phyloP scores from a whole-genome alignment of 2,113 vertebrate genomes.

The Alaudala cheleensis region DNA sequence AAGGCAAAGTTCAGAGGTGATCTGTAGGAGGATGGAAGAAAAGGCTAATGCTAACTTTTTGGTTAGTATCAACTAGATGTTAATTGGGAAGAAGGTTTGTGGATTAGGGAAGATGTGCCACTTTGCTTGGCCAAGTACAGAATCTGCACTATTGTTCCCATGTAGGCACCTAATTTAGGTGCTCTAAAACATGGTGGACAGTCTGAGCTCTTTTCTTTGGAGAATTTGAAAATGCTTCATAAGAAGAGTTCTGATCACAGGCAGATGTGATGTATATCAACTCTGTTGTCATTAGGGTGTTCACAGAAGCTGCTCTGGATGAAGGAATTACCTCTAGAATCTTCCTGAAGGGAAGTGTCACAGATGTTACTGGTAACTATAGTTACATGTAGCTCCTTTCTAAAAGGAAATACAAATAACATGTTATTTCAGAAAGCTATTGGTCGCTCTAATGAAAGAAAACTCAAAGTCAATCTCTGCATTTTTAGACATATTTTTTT shows the following conservation, averaged over 20 bases:
- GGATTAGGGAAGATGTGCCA: background rate
- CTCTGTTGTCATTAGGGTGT: background rate
- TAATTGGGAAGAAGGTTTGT: background rate
- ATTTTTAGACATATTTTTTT: conserved; percentile 8
- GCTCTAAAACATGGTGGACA: background rate
- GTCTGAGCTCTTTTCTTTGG: background rate
- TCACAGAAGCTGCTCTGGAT: conserved; percentile 35
- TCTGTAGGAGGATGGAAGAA: background rate
- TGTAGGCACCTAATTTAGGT: background rate
- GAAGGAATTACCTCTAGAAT: conserved; percentile 29
- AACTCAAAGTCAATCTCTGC: background rate
- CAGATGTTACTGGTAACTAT: conserved; percentile 66
- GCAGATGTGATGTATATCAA: background rate
- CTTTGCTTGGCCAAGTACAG: background rate
- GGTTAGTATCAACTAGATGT: background rate
- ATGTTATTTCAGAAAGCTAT: conserved; percentile 39
- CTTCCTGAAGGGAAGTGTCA: conserved; percentile 33
- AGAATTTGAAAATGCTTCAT: background rate
- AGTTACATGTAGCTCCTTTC: conserved; percentile 61
- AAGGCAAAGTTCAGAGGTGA: background rate
- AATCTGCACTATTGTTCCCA: background rate
- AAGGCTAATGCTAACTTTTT: background rate
- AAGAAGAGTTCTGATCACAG: background rate
- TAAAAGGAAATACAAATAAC: conserved; percentile 53
- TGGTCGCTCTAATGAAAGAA: conserved; percentile 35